A percentile compares a stretch with the other conserved stretches of the same genome.
Evolutionary conservation across 2,888 invertebrate genomes (phyloP).

Genomic region (Andrena chrysosceles): DNA sequence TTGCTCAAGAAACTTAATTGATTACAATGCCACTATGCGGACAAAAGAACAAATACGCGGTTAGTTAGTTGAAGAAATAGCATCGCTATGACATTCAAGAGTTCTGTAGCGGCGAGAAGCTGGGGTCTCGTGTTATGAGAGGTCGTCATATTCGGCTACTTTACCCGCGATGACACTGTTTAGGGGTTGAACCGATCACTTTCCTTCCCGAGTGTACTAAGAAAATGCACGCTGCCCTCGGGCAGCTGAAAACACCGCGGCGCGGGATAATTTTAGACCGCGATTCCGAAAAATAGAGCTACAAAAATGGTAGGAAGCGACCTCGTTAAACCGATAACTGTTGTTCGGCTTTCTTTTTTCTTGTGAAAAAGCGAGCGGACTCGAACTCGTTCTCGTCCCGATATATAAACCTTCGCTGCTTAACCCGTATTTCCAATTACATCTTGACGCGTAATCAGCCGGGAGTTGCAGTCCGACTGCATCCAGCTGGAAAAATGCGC

Average conservation of each 20-base stretch:
- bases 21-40: too few relatives aligned
- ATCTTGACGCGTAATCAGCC: conserved; percentile 56
- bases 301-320: conserved; percentile 53
- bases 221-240: not conserved
- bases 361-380: conserved; percentile 41
- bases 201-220: not conserved
- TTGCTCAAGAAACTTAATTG: too few relatives aligned
- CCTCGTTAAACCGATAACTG: conserved; percentile 60
- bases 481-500: conserved; percentile 38
- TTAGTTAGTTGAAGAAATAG: too few relatives aligned
- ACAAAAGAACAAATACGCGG: too few relatives aligned
- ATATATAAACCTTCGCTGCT: conserved; percentile 60
- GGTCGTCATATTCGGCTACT: too few relatives aligned
- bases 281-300: conserved; percentile 18
- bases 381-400: conserved; percentile 55
- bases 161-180: too few relatives aligned
- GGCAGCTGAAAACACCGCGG: not conserved
- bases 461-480: conserved; percentile 41
- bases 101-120: too few relatives aligned
- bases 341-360: conserved; percentile 51
- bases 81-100: too few relatives aligned
- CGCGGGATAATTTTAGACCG: conserved; percentile 29
- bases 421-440: conserved; percentile 67
- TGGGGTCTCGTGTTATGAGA: too few relatives aligned
- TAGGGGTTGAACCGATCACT: not conserved